phyloP scores from a whole-genome alignment of 2,888 invertebrate species.

The Chrysopilus asiliformis region DNA sequence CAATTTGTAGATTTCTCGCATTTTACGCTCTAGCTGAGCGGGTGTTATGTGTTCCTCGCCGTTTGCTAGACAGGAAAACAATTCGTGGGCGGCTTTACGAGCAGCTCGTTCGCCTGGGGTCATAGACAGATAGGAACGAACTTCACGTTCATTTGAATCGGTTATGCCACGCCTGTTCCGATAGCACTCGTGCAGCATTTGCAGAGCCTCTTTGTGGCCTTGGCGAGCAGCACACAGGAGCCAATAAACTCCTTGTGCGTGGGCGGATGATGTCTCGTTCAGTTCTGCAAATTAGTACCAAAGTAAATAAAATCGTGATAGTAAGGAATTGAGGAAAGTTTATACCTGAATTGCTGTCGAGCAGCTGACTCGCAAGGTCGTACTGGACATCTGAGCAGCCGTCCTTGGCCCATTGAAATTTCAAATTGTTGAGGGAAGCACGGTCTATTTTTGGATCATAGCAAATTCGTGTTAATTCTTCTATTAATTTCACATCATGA shows the following conservation, averaged over 20 bases:
- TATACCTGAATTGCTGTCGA: conserved; percentile 63
- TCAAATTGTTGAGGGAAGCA: conserved; percentile 34
- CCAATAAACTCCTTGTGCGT: conserved; percentile 77
- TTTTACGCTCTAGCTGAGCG: conserved; percentile 61
- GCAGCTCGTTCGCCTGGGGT: conserved; percentile 78
- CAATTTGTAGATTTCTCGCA: conserved; percentile 49
- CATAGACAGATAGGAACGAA: conserved; percentile 65
- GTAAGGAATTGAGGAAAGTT: conserved; percentile 36
- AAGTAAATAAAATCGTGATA: neutral
- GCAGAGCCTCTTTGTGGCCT: conserved; percentile 77
- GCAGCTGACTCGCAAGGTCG: conserved; percentile 67
- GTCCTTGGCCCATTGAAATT: conserved; percentile 67
- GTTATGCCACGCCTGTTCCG: conserved; percentile 64
- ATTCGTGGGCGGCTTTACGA: conserved; percentile 70
- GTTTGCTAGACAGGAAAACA: conserved; percentile 78
- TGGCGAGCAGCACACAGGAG: conserved; percentile 85
- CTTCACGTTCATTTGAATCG: conserved; percentile 57
- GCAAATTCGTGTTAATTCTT: too few relatives aligned
- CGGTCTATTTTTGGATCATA: conserved; percentile 32
- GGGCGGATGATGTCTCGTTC: conserved; percentile 23
- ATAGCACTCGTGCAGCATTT: conserved; percentile 43
- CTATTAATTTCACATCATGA: too few relatives aligned
- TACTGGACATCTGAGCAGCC: conserved; percentile 84
- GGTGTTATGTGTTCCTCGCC: conserved; percentile 79
- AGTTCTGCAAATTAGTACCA: neutral